phyloP scores from a whole-genome alignment of 2,888 invertebrate genomes.

The Agrilus cyanescens region DNA sequence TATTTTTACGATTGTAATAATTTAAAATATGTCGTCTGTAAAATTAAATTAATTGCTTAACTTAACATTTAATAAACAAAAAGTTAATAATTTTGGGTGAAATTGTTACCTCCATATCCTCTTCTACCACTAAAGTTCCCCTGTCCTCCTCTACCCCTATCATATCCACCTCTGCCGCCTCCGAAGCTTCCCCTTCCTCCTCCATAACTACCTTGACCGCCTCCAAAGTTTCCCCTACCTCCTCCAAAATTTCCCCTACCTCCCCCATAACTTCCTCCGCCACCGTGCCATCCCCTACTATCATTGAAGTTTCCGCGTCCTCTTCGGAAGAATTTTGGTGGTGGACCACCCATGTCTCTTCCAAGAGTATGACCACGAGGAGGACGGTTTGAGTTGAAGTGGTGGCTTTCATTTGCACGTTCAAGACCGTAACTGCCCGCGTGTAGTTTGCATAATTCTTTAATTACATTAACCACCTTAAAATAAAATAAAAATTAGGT shows the following conservation, averaged over 20 bases:
- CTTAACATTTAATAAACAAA: too few species aligned
- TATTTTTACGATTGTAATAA: too few species aligned
- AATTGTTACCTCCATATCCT: slow-evolving; percentile 1
- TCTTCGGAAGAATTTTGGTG: slow-evolving; percentile 32
- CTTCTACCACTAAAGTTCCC: slow-evolving; percentile 8
- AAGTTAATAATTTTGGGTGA: not conserved
- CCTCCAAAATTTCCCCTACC: slow-evolving; percentile 13
- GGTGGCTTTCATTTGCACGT: slow-evolving; percentile 39
- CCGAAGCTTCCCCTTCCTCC: slow-evolving; percentile 3
- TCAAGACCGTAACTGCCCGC: slow-evolving; percentile 63
- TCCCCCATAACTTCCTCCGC: slow-evolving; percentile 11
- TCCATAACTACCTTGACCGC: slow-evolving; percentile 5
- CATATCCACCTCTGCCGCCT: slow-evolving; percentile 10
- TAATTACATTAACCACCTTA: slow-evolving; percentile 56
- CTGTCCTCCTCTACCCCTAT: slow-evolving; percentile 3
- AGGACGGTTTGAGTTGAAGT: slow-evolving; percentile 41
- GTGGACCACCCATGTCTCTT: slow-evolving; percentile 26
- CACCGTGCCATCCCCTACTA: slow-evolving; percentile 16
- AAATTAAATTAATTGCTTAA: too few species aligned
- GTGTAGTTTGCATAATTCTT: slow-evolving; percentile 61
- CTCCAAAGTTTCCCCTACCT: slow-evolving; percentile 8
- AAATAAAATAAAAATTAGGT: not conserved
- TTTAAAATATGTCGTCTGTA: too few species aligned
- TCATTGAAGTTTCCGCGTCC: slow-evolving; percentile 14
- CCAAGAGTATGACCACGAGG: slow-evolving; percentile 36